Evolutionary conservation across 2,888 invertebrate genomes (phyloP), one percentile per base, ranked within the genome.

Genomic region (Thecocarcelia acutangulata): DNA sequence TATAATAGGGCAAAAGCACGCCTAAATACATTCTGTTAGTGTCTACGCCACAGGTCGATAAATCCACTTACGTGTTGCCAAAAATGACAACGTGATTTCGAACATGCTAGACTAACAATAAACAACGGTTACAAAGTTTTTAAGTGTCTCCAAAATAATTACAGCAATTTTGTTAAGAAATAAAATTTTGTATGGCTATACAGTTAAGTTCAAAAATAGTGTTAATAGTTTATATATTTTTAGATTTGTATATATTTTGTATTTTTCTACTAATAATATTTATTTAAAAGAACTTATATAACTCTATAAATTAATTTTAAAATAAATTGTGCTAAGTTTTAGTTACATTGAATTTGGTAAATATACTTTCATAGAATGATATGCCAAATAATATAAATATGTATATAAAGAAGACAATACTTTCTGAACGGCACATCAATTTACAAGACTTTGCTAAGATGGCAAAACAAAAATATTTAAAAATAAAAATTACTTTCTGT

Each of bases 251-350:
- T 46, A 61, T 19, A 19, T 37, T 37, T 15, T 28, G 3, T 24
- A n/a, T 52, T 4, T 42, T 44, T 44, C 11, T 19, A 11, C 19
- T 56, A n/a, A 12, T 17, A 33, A n/a, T 69, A 2, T 19, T n/a
- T 37, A 12, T 59, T 40, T 6, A 63, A 44, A 3, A 44, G 21
- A 56, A 54, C 68, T 68, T 68, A 76, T 42, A 61, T 68, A 66
- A 44, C 50, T 66, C 4, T 69, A 54, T 46, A 61, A 33, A 48
- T 17, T 44, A 28, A 9, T 17, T 58, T 40, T 70, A 33, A 61
- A 80, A 61, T 68, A 56, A 76, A 73, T 81, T 81, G 81, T 81
- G 81, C 81, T 77, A 66, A 28, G 13, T 42, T 76, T 68, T 79
- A 28, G 54, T 73, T 64, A 77, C 44, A 78, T 52, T 52, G 21